Base-by-base conservation (phyloP, 2,888 invertebrate species). In the Notodonta ziczac region DNA sequence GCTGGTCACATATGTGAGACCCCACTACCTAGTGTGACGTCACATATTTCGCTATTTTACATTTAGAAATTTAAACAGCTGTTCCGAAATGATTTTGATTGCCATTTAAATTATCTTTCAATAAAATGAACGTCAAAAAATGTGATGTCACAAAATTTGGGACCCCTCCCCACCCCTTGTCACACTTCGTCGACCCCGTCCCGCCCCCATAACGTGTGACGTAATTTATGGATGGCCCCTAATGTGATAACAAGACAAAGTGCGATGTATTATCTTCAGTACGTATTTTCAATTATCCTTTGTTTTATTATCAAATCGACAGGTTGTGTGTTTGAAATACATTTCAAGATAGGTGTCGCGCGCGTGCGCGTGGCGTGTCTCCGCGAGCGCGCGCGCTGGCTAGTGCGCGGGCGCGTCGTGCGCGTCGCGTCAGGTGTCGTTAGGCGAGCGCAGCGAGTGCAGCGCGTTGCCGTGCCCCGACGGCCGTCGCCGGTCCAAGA, bases 401-500 rank as follows among this genome's bases (percentile, higher is more conserved):
- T 48, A 57, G 46, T 48, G 62, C 59, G 64, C 57, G 44, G 51
- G 59, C 46, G 61, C 56, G 39, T 53, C 58, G 63, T 2, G 39
- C 40, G 42, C 50, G 35, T 52, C 66, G 57, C 67, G 83, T 92
- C 91, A 91, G 69, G 91, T 87, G 78, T 91, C 92, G 77, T 81
- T 82, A 46, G 91, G 93, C 51, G 91, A 90, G 50, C 90, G 89
- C 65, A 89, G 79, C 53, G 89, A 76, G 73, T 84, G 87, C 48
- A 89, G 76, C 44, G 86, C 86, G 76, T 84, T 85, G 67, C 86
- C 84, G 76, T 87, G 89, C 0, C 92, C 91, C n/a, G 91, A 82
- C 24, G 93, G 93, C 59, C 93, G 86, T 62, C 93, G 89, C 46
- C 93, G 85, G 72, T 93, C 93, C 53, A 93, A 80, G 85, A 93